Percentiles rank a stretch among this genome's conserved stretches.
phyloP scores from a whole-genome alignment of 2,797 vertebrate species.

The Helarctos malayanus region DNA sequence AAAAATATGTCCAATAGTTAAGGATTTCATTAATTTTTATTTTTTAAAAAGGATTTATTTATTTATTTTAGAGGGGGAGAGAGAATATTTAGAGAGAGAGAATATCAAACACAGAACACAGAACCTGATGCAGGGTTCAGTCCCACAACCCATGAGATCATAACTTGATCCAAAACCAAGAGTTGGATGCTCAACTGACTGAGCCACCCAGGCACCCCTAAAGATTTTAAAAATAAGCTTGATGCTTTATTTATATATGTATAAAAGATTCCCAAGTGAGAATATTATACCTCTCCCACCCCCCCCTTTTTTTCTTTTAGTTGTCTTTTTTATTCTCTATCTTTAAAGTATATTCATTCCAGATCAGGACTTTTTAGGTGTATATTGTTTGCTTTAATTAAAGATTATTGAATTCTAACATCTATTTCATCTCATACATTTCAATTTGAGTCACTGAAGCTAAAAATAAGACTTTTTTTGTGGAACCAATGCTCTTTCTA shows the following conservation, averaged over 20 bases:
- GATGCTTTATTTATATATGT: not conserved
- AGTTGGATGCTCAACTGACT: not conserved
- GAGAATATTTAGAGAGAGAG: not conserved
- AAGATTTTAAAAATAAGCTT: not conserved
- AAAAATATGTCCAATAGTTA: constrained; percentile 35
- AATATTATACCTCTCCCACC: not conserved
- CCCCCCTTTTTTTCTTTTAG: not conserved
- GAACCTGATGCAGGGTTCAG: not conserved
- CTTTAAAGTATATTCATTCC: not conserved
- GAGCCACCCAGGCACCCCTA: not conserved
- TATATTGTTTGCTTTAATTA: not conserved
- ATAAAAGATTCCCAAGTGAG: not conserved
- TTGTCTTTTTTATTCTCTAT: not conserved
- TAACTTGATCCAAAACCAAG: not conserved
- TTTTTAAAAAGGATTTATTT: not conserved
- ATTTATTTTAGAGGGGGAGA: not conserved
- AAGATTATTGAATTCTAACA: not conserved
- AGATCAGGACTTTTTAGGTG: not conserved
- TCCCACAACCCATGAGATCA: not conserved
- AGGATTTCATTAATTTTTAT: not conserved
- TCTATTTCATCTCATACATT: not conserved
- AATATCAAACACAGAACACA: not conserved
- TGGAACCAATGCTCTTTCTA: not conserved
- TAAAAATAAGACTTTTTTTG: not conserved
- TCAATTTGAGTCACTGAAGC: not conserved